These are phyloP conservation scores for Eulemur rubriventer DNA, from an alignment of 2,797 vertebrate species.

Conservation along the genomic window DNA sequence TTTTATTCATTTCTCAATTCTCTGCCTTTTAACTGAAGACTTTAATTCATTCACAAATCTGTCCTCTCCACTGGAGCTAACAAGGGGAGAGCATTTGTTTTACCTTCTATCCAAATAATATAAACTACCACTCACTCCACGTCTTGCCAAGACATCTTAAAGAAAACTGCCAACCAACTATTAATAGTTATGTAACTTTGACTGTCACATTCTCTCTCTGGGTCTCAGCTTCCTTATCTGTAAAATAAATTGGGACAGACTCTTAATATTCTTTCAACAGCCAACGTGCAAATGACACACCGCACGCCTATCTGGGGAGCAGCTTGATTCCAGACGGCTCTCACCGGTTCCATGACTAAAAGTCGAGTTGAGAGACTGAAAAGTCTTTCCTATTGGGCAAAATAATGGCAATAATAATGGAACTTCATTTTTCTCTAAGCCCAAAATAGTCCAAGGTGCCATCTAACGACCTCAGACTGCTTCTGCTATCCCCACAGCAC, in stretches of 20 bases:
- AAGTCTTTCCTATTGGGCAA: neutral
- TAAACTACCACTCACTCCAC: neutral
- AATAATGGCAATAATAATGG: neutral
- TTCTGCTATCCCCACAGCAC: neutral
- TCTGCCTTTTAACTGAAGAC: neutral
- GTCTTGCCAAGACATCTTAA: neutral
- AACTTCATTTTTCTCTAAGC: neutral
- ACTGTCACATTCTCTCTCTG: neutral
- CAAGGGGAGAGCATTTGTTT: neutral
- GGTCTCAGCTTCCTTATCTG: neutral
- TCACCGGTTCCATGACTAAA: neutral
- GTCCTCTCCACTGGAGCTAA: neutral
- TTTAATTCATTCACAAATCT: neutral
- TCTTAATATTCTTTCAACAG: neutral
- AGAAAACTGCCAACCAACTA: neutral
- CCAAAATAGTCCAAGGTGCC: neutral
- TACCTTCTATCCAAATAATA: neutral
- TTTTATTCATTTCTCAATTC: neutral
- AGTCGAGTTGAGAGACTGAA: neutral
- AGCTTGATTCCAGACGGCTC: neutral
- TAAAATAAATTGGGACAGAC: neutral
- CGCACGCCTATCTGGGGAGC: neutral
- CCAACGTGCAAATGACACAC: neutral
- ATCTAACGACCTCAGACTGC: neutral
- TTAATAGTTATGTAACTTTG: neutral